Base-by-base conservation (phyloP, 1,140 invertebrate species). In the Vanessa tameamea region DNA sequence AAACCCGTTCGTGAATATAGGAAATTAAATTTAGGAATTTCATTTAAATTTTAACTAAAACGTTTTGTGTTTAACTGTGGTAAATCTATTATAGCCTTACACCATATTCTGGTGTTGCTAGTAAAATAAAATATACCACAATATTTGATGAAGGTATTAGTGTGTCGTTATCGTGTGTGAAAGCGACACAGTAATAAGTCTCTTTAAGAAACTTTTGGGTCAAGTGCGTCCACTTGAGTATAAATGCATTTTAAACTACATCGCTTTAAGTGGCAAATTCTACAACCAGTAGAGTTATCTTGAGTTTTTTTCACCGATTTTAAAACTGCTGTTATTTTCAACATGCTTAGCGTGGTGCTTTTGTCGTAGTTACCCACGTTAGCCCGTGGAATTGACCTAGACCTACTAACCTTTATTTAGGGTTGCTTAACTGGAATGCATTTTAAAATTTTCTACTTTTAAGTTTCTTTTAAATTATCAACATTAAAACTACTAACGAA, bases 171-270 rank as follows among this genome's bases (percentile, higher is more conserved):
- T 23, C 47, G 13, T 65, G 68, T 75, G 74, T 72, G 72, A 77
- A 77, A 77, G 71, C 47, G 16, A 16, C 70, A 66, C 69, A 69
- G 59, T 70, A 66, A 59, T 66, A 66, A 53, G 16, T 66, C 69
- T 43, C 73, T 75, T 65, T 59, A 65, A 68, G 47, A 73, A 51
- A 64, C 23, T 79, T 83, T 82, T 82, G 67, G 80, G 82, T 82
- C 82, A 85, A 85, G 84, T 80, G 74, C 76, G 65, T 48, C 68
- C 75, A 77, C 74, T 81, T 77, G 69, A 76, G 37, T 47, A 75
- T 74, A 65, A 53, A 50, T 59, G 43, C 64, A 61, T 75, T 66
- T 66, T 73, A 66, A 66, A 76, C 64, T 64, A 68, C 51, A 43
- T 63, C 23, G 16, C 61, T 50, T 67, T 48, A 64, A 74, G 76